Percentiles rank a stretch among this genome's conserved stretches.
phyloP scores from a whole-genome alignment of 2,797 vertebrate species.

The Poecilia velifera region DNA sequence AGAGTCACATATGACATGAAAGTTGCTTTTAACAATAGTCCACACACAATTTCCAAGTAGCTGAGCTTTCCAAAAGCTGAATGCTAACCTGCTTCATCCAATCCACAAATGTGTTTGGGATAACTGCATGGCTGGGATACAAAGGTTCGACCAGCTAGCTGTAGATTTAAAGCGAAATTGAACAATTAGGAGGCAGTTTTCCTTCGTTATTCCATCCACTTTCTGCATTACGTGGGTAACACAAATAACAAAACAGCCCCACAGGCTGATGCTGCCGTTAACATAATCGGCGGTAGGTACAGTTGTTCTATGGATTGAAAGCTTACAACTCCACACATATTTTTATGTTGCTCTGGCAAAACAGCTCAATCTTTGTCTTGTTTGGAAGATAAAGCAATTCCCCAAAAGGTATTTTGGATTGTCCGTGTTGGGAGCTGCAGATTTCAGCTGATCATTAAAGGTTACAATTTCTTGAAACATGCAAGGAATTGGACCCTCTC shows the following conservation, averaged over 20 bases:
- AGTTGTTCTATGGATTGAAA: background rate
- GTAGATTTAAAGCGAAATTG: background rate
- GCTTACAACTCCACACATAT: background rate
- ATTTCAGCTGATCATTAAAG: background rate
- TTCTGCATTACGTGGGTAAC: background rate
- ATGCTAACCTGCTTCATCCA: background rate
- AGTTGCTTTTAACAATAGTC: background rate
- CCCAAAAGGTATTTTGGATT: background rate
- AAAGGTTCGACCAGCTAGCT: background rate
- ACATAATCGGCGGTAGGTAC: background rate
- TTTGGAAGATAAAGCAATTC: background rate
- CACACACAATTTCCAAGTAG: background rate
- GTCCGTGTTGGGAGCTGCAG: background rate
- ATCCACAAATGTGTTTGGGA: background rate
- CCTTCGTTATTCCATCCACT: background rate
- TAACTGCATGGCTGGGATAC: background rate
- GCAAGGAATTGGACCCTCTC: background rate
- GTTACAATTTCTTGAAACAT: background rate
- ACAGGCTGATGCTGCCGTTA: background rate
- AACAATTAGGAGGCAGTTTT: background rate
- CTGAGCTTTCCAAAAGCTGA: background rate
- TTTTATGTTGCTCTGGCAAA: background rate
- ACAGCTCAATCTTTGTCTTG: background rate
- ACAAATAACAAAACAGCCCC: background rate
- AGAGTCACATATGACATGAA: constrained; percentile 10